Base-by-base conservation (phyloP, 2,797 vertebrate genomes). In the Pipistrellus pipistrellus region DNA sequence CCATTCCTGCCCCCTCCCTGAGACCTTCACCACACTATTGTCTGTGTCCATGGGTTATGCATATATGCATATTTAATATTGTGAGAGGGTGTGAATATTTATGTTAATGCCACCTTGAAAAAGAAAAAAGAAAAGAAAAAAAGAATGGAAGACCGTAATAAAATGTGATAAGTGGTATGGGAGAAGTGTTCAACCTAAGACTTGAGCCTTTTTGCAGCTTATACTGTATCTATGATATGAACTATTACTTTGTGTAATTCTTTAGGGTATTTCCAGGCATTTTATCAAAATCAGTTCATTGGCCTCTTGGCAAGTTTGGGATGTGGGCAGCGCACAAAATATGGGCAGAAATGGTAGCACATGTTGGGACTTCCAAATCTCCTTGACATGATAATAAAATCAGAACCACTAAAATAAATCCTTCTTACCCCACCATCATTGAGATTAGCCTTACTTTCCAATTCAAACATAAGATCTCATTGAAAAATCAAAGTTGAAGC, bases 111-210 rank as follows among this genome's bases (percentile, higher is more conserved):
- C 82, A 96, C 23, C 25, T 68, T 21, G 30, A 90, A 81, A 75
- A 78, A 35, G 82, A 78, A 69, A 88, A 92, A 88, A 86, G 73
- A 85, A 55, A 55, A 69, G 83, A 92, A 88, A 86, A 77, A 93
- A 91, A 85, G 69, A 86, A 91, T 91, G 20, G 48, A 94, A 95
- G 76, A 76, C 53, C 32, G 57, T 85, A 91, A 90, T 81, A 82
- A 87, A 94, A 51, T 93, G 85, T 77, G 85, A 55, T 93, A 95
- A 94, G 84, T 94, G 90, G 73, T 46, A 13, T 41, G 78, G 51
- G 46, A 72, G 48, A 20, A 32, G n/a, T 73, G 59, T 95, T 95
- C 90, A 88, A 92, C 90, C 41, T 71, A 69, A 91, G 46, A 27
- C 73, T 94, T 88, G 44, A 72, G 88, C 94, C 15, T 71, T 93